phyloP scores from a whole-genome alignment of 1,140 invertebrate genomes.

The Diachasma alloeum region DNA sequence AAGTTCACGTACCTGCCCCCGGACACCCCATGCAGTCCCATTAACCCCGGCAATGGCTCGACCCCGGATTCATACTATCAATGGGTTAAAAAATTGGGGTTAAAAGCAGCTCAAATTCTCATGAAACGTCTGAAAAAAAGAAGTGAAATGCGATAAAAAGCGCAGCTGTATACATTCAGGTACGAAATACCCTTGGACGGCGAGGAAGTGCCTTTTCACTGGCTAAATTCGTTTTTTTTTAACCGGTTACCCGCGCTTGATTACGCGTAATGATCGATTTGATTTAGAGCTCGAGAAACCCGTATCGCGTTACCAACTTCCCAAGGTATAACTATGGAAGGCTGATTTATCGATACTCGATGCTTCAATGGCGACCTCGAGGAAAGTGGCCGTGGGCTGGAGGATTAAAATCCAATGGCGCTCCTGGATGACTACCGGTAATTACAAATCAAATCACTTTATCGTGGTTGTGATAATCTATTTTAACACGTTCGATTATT shows the following conservation, averaged over 20 bases:
- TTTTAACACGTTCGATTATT: not conserved
- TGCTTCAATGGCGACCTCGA: conserved; percentile 18
- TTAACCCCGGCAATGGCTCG: conserved; percentile 38
- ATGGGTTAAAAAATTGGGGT: conserved; percentile 56
- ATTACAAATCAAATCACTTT: conserved; percentile 19
- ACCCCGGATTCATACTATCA: conserved; percentile 39
- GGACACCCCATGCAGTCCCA: conserved; percentile 23
- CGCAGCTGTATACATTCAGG: conserved; percentile 1
- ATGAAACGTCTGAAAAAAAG: conserved; percentile 35
- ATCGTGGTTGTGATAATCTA: not conserved
- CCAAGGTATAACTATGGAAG: conserved; percentile 18
- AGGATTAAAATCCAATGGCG: conserved; percentile 15
- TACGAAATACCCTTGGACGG: conserved; percentile 6
- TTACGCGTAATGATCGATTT: conserved; percentile 60
- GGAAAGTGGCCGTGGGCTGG: conserved; percentile 18
- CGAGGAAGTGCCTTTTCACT: conserved; percentile 24
- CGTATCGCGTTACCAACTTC: conserved; percentile 49
- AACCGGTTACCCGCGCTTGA: conserved; percentile 54
- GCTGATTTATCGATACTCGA: conserved; percentile 28
- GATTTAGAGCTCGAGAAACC: conserved; percentile 45
- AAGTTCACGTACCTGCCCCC: conserved; percentile 13
- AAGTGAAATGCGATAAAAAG: conserved; percentile 27
- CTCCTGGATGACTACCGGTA: conserved; percentile 7
- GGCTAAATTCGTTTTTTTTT: conserved; percentile 32
- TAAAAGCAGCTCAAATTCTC: conserved; percentile 52